phyloP scores from a whole-genome alignment of 2,888 invertebrate genomes.

The Drosophila bunnanda region DNA sequence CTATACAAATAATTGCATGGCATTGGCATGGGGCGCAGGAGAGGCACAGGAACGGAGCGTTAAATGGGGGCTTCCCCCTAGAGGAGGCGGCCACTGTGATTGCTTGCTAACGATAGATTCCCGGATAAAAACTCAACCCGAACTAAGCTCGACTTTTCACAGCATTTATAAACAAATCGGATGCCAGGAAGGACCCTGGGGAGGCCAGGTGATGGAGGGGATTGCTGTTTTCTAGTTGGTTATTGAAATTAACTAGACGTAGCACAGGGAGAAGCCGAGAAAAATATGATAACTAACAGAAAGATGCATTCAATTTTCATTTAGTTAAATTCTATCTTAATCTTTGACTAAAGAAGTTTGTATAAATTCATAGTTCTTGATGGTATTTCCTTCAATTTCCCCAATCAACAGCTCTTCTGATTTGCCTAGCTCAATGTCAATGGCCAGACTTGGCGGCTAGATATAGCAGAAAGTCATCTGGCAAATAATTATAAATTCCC shows the following conservation, averaged over 20 bases:
- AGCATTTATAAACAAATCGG: conserved; percentile 17
- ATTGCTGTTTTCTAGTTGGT: conserved; percentile 4
- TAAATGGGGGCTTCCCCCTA: conserved; percentile 5
- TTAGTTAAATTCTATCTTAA: not conserved
- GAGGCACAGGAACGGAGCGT: not conserved
- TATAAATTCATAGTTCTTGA: not conserved
- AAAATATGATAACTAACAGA: not conserved
- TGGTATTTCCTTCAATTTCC: not conserved
- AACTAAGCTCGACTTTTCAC: conserved; percentile 15
- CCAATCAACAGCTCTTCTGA: conserved; percentile 8
- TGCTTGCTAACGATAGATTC: conserved; percentile 39
- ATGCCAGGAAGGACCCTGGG: conserved; percentile 11
- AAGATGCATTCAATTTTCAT: not conserved
- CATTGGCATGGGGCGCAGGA: conserved; percentile 32
- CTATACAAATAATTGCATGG: conserved; percentile 79
- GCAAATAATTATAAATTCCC: conserved; percentile 67
- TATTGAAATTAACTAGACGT: conserved; percentile 1
- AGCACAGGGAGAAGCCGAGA: not conserved
- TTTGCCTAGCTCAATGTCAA: conserved; percentile 64
- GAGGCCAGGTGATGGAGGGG: conserved; percentile 13
- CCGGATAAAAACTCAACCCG: conserved; percentile 35
- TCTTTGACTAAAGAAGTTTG: not conserved
- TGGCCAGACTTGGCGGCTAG: conserved; percentile 31
- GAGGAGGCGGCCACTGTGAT: conserved; percentile 19
- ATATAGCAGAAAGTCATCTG: conserved; percentile 38